A percentile compares a stretch with the other conserved stretches of the same genome.
These are phyloP conservation scores for Hoplostethus mediterraneus DNA, from an alignment of 2,797 vertebrate genomes.

Conservation along the genomic window DNA sequence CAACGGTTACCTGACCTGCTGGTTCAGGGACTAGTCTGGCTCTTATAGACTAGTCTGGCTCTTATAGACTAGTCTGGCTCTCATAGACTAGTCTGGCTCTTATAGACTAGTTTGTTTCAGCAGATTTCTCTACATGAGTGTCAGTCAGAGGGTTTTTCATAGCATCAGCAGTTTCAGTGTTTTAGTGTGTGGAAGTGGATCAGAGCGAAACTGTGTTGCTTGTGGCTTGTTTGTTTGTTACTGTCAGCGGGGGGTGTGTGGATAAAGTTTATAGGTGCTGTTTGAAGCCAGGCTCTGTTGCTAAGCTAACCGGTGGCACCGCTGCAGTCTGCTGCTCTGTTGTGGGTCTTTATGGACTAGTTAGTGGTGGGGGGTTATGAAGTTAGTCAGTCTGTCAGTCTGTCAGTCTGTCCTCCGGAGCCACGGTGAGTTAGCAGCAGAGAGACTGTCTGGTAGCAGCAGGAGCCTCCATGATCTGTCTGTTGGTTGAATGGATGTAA, in stretches of 20 bases:
- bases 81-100: neutral
- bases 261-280: neutral
- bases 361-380: conserved; percentile 13
- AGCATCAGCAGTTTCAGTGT: too few relatives aligned
- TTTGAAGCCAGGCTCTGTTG: too few relatives aligned
- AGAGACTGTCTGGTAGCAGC: too few relatives aligned
- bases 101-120: neutral
- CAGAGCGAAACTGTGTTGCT: neutral
- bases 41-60: neutral
- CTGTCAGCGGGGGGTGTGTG: neutral
- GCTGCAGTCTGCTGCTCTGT: conserved; percentile 4
- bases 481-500: neutral
- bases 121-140: neutral
- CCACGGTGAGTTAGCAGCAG: too few relatives aligned
- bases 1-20: neutral
- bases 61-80: neutral
- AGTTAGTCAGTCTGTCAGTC: neutral
- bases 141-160: neutral
- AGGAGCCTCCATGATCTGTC: too few relatives aligned
- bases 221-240: neutral
- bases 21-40: neutral
- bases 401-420: too few relatives aligned
- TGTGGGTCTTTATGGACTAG: conserved; percentile 14
- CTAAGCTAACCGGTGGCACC: neutral
- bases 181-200: too few relatives aligned